Evolutionary conservation across 2,797 vertebrate genomes (phyloP).

Genomic region (Xenopus petersii): DNA sequence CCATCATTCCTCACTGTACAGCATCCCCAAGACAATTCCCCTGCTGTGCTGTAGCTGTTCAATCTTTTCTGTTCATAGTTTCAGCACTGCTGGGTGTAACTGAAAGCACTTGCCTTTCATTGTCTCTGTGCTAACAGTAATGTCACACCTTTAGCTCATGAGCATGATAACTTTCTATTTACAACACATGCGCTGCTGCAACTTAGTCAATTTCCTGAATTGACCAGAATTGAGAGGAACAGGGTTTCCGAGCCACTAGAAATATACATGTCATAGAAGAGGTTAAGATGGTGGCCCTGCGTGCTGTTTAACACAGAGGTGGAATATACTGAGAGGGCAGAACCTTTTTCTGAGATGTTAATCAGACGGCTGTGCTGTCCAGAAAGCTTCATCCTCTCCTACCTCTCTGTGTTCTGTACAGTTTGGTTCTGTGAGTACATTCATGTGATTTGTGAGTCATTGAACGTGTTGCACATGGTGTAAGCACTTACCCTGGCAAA

Average conservation of each 20-base stretch:
- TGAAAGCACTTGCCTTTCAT: neutral
- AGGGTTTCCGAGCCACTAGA: neutral
- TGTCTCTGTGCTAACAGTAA: neutral
- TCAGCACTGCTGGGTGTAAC: neutral
- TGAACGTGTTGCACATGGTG: slow-evolving; percentile 35
- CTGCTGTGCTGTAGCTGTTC: neutral
- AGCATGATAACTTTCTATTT: slow-evolving; percentile 4
- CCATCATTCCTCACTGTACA: slow-evolving; percentile 4
- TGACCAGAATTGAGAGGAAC: neutral
- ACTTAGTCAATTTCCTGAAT: neutral
- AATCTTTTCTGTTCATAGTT: neutral
- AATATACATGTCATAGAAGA: neutral
- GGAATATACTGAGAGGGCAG: neutral
- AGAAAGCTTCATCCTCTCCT: neutral
- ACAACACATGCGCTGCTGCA: neutral
- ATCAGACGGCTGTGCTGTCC: neutral
- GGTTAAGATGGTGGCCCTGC: neutral
- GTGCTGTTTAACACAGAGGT: neutral
- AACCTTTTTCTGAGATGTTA: neutral
- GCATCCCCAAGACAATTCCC: neutral
- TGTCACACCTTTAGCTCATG: neutral
- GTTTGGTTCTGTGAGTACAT: slow-evolving; percentile 35
- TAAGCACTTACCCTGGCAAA: slow-evolving; percentile 31
- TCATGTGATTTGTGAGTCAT: slow-evolving; percentile 38
- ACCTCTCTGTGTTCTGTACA: slow-evolving; percentile 14